phyloP scores from a whole-genome alignment of 2,888 invertebrate genomes.

The Drosophila nigritarsus region DNA sequence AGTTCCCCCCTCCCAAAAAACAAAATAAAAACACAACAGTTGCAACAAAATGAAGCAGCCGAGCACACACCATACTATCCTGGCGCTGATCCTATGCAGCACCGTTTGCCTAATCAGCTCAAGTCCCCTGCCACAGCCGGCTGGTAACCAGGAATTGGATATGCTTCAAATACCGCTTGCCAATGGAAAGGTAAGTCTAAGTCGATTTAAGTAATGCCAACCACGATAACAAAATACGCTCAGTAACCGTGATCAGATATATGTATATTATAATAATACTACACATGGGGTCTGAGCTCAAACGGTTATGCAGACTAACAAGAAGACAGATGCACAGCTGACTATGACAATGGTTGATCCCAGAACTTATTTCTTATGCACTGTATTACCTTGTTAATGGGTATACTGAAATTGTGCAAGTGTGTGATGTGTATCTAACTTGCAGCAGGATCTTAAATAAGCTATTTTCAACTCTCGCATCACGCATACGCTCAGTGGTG shows the following conservation, averaged over 20 bases:
- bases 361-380: background rate
- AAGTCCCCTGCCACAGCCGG: slow-evolving; percentile 80
- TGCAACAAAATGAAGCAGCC: slow-evolving; percentile 57
- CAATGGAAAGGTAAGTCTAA: slow-evolving; percentile 84
- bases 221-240: background rate
- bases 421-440: background rate
- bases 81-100: slow-evolving; percentile 70
- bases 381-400: background rate
- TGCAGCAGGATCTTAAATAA: background rate
- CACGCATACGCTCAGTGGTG: slow-evolving; percentile 28
- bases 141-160: slow-evolving; percentile 83
- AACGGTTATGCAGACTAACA: background rate
- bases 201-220: background rate
- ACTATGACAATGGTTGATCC: background rate
- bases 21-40: slow-evolving; percentile 17
- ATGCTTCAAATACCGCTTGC: slow-evolving; percentile 84
- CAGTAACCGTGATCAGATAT: background rate
- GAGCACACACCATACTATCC: slow-evolving; percentile 58
- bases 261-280: background rate
- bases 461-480: slow-evolving; percentile 4
- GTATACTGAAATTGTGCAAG: background rate
- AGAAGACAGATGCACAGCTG: background rate
- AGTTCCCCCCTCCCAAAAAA: slow-evolving; percentile 9
- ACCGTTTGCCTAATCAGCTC: slow-evolving; percentile 75
- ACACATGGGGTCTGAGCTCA: background rate